These are phyloP conservation scores for Iguana delicatissima DNA, from an alignment of 2,797 vertebrate genomes.

Conservation along the genomic window DNA sequence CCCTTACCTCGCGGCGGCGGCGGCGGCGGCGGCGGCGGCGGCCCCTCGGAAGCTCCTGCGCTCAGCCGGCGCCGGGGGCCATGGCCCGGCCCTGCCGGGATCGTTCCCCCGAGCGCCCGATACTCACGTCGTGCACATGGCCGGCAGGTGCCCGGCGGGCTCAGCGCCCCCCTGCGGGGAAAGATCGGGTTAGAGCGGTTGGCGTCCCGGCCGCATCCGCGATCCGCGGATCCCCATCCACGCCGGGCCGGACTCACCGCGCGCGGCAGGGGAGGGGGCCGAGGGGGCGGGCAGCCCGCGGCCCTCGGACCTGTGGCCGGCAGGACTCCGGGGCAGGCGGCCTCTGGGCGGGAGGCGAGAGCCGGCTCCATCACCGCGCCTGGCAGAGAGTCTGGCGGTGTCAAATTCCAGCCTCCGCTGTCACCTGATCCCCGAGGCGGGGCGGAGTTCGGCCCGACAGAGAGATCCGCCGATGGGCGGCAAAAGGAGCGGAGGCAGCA, in stretches of 20 bases:
- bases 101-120: conserved; percentile 4
- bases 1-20: conserved; percentile 9
- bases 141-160: conserved; percentile 35
- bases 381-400: conserved; percentile 63
- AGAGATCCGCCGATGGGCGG: conserved; percentile 40
- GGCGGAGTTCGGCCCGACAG: conserved; percentile 51
- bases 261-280: background rate
- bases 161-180: conserved; percentile 38
- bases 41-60: background rate
- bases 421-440: conserved; percentile 75
- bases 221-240: background rate
- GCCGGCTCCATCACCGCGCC: conserved; percentile 77
- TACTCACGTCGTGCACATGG: conserved; percentile 42
- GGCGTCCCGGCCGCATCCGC: background rate
- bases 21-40: no score
- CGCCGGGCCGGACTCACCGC: conserved; percentile 5
- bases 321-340: conserved; percentile 59
- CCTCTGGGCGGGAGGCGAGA: conserved; percentile 65
- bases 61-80: conserved; percentile 36
- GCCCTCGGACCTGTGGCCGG: conserved; percentile 65
- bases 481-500: background rate
- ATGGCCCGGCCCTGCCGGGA: conserved; percentile 18
- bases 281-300: conserved; percentile 7
- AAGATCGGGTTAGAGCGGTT: conserved; percentile 18
- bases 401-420: conserved; percentile 79